phyloP scores from a whole-genome alignment of 2,888 invertebrate genomes.

The Dysmachus trigonus region DNA sequence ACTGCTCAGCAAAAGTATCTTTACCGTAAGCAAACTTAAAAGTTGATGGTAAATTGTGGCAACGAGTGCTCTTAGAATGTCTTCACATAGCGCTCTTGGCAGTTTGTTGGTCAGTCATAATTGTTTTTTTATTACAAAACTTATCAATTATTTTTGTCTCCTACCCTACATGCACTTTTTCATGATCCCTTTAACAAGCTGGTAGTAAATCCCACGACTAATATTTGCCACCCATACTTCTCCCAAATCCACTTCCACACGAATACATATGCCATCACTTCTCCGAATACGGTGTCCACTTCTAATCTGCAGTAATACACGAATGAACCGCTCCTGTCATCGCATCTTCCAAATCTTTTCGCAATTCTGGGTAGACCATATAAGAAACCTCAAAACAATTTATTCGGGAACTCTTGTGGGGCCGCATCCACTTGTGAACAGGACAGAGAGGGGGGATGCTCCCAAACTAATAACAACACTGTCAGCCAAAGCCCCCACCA shows the following conservation, averaged over 20 bases:
- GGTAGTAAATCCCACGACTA: background rate
- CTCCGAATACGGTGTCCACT: background rate
- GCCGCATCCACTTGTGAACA: background rate
- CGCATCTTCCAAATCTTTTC: conserved; percentile 17
- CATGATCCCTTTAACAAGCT: background rate
- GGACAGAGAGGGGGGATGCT: background rate
- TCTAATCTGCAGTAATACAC: conserved; percentile 8
- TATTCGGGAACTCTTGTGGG: conserved; percentile 3
- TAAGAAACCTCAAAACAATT: conserved; percentile 28
- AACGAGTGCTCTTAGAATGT: too few species aligned
- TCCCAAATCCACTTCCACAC: background rate
- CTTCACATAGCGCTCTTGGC: background rate
- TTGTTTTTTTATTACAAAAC: background rate
- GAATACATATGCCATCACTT: background rate
- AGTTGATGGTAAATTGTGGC: too few species aligned
- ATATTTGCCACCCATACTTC: background rate
- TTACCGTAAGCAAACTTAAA: too few species aligned
- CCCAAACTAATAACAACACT: conserved; percentile 23
- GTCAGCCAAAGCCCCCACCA: background rate
- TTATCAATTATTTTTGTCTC: background rate
- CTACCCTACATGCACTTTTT: background rate
- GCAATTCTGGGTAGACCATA: background rate
- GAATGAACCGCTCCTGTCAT: background rate
- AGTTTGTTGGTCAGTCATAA: background rate
- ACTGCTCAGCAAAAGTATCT: too few species aligned